Evolutionary conservation across 1,140 invertebrate species (phyloP).

Genomic region (honey bee (Apis mellifera)): DNA sequence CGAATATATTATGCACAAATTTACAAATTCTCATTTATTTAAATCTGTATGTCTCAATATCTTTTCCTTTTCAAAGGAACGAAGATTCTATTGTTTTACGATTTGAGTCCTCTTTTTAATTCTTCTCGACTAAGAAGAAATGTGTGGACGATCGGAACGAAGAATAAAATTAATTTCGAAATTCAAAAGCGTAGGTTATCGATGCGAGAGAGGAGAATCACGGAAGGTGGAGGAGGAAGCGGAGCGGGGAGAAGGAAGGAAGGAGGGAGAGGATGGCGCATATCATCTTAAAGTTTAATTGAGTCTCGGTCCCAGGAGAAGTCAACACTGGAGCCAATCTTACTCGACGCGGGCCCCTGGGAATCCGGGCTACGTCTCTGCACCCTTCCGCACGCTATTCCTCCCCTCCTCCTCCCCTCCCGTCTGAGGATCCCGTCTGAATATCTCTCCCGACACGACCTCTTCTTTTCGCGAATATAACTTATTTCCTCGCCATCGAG

Average conservation of each 20-base stretch:
- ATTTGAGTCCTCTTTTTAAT: too few species aligned
- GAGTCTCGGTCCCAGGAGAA: constrained; percentile 83
- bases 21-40: too few species aligned
- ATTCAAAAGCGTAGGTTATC: constrained; percentile 16
- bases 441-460: constrained; percentile 54
- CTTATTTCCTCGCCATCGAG: constrained; percentile 14
- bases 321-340: constrained; percentile 81
- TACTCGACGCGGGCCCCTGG: constrained; percentile 68
- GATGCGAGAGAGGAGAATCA: constrained; percentile 5
- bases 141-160: not conserved
- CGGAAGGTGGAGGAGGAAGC: not conserved
- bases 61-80: too few species aligned
- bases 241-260: not conserved
- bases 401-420: constrained; percentile 41
- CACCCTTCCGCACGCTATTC: constrained; percentile 51
- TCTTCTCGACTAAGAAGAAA: too few species aligned
- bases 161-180: constrained; percentile 6
- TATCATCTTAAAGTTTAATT: constrained; percentile 88
- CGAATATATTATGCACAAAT: too few species aligned
- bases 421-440: constrained; percentile 44
- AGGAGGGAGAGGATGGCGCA: constrained; percentile 78
- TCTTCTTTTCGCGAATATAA: constrained; percentile 23
- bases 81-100: too few species aligned
- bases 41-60: too few species aligned
- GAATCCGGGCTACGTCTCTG: constrained; percentile 54